Evolutionary conservation across 2,113 vertebrate genomes (phyloP).

Genomic region (Siniperca knerii): DNA sequence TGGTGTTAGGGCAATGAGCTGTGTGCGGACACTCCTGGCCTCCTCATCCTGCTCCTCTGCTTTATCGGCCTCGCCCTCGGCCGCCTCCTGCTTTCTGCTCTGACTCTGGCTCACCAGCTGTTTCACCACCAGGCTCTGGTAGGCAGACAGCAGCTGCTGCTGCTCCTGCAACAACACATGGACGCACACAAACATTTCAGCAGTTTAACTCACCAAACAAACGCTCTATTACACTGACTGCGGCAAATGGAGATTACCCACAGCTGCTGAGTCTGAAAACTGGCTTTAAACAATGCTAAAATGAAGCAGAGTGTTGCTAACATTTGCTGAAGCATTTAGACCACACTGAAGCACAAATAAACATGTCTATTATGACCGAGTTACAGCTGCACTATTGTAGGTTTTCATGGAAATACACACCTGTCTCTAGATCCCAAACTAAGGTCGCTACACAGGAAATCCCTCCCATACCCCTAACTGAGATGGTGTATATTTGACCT

Average conservation of each 20-base stretch:
- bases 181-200: conserved; percentile 8
- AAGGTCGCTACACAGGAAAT: neutral
- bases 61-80: conserved; percentile 48
- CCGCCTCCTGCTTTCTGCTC: conserved; percentile 83
- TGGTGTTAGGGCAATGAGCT: conserved; percentile 87
- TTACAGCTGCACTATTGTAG: neutral
- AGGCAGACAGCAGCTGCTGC: conserved; percentile 88
- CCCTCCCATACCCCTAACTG: neutral
- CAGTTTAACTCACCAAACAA: conserved; percentile 6
- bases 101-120: conserved; percentile 89
- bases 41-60: conserved; percentile 79
- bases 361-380: neutral
- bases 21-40: conserved; percentile 79
- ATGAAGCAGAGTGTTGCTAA: neutral
- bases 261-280: conserved; percentile 20
- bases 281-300: conserved; percentile 1
- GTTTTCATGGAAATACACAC: conserved; percentile 1
- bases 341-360: conserved; percentile 6
- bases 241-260: conserved; percentile 26
- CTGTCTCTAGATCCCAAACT: neutral
- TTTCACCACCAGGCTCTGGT: conserved; percentile 95
- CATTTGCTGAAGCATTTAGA: conserved; percentile 20
- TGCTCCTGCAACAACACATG: conserved; percentile 87
- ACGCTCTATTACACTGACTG: neutral
- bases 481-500: neutral